Evolutionary conservation across 2,797 vertebrate species (phyloP).

Genomic region (Cichlasoma orientale): DNA sequence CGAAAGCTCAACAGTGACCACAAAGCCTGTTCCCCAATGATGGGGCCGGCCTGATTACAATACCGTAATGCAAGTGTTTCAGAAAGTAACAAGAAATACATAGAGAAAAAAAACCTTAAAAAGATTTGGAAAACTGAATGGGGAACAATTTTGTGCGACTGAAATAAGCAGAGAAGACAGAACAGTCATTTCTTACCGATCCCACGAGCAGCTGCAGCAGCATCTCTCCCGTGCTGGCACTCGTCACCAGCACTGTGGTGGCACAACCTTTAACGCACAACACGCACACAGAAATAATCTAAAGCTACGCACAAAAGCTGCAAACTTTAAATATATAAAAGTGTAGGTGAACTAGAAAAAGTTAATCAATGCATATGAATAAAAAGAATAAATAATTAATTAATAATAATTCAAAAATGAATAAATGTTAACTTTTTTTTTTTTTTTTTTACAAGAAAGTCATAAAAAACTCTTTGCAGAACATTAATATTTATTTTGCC

Average conservation of each 20-base stretch:
- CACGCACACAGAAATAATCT: not conserved
- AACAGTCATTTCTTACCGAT: constrained; percentile 77
- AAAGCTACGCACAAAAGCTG: too few relatives aligned
- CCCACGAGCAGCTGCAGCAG: constrained; percentile 90
- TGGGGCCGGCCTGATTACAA: not conserved
- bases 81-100: rapidly evolving
- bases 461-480: too few relatives aligned
- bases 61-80: not conserved
- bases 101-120: too few relatives aligned
- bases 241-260: constrained; percentile 90
- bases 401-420: too few relatives aligned
- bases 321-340: too few relatives aligned
- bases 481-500: too few relatives aligned
- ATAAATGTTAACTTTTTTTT: too few relatives aligned
- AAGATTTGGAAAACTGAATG: not conserved
- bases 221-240: constrained; percentile 94
- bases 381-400: too few relatives aligned
- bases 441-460: too few relatives aligned
- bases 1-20: not conserved
- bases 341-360: not conserved
- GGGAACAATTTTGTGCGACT: not conserved
- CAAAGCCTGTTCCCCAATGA: not conserved
- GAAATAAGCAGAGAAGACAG: rapidly evolving
- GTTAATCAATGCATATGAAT: not conserved
- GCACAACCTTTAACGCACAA: constrained; percentile 84